phyloP scores from a whole-genome alignment of 1,140 invertebrate genomes.

The Cydia strobilella region DNA sequence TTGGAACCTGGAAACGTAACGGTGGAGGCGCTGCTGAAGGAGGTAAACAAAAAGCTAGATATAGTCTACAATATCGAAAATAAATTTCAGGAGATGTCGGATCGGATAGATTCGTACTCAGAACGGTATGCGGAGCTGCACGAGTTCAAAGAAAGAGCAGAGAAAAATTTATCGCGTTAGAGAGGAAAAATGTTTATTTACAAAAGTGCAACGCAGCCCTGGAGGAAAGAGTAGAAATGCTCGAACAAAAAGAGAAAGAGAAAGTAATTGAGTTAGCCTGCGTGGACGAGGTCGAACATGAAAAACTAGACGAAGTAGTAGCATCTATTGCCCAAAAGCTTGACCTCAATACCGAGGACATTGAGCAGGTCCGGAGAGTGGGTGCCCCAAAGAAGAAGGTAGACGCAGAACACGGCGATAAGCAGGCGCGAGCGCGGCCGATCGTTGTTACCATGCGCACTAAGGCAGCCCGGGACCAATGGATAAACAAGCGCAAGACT shows the following conservation, averaged over 20 bases:
- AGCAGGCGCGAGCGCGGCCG: neutral
- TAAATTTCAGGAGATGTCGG: constrained; percentile 15
- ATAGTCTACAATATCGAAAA: constrained; percentile 11
- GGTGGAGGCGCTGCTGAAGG: neutral
- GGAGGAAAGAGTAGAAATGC: constrained; percentile 4
- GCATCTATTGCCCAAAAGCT: neutral
- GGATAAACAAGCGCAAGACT: too few species aligned
- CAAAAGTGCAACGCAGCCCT: neutral
- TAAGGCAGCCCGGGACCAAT: neutral
- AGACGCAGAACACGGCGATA: neutral
- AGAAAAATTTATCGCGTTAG: constrained; percentile 13
- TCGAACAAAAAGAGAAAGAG: constrained; percentile 13
- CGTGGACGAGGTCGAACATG: neutral
- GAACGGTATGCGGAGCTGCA: neutral
- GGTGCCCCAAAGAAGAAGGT: constrained; percentile 14
- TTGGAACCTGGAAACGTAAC: constrained; percentile 11
- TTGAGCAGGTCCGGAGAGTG: constrained; percentile 8
- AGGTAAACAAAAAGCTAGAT: constrained; percentile 24
- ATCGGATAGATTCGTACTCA: neutral
- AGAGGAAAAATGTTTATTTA: neutral
- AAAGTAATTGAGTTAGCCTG: neutral
- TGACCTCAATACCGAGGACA: constrained; percentile 7
- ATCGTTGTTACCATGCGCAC: constrained; percentile 27
- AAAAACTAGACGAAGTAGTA: neutral
- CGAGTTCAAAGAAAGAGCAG: constrained; percentile 8